These are phyloP conservation scores for Amyelois transitella DNA, from an alignment of 1,140 invertebrate genomes.

Conservation along the genomic window DNA sequence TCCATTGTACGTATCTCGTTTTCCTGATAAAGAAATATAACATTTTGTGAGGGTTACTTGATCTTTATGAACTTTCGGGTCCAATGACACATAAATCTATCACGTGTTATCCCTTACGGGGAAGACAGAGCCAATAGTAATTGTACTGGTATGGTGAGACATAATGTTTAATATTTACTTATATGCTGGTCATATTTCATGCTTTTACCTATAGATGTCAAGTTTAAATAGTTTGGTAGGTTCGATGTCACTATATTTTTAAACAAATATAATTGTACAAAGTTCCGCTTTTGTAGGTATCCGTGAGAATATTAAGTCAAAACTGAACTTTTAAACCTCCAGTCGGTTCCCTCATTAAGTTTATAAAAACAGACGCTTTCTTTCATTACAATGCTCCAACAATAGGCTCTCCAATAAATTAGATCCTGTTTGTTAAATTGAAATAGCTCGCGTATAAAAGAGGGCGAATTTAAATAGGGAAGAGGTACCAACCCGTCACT, in stretches of 20 bases:
- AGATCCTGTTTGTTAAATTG: slow-evolving; percentile 44
- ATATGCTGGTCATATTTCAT: no score
- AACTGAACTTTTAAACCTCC: not conserved
- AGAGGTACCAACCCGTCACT: slow-evolving; percentile 35
- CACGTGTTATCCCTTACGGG: no score
- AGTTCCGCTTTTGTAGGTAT: not conserved
- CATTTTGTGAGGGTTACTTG: not conserved
- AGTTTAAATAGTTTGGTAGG: no score
- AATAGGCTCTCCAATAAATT: slow-evolving; percentile 52
- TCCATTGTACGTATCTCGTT: slow-evolving; percentile 5
- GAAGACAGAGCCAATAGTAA: no score
- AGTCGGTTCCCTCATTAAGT: slow-evolving; percentile 4
- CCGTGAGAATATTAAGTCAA: not conserved
- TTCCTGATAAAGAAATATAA: not conserved
- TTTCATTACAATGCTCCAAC: slow-evolving; percentile 31
- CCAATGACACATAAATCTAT: no score
- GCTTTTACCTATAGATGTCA: no score
- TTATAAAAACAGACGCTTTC: slow-evolving; percentile 21
- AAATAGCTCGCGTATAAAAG: slow-evolving; percentile 45
- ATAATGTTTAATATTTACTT: no score
- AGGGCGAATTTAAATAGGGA: slow-evolving; percentile 61
- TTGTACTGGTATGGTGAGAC: no score
- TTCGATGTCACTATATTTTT: no score
- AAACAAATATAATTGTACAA: not conserved
- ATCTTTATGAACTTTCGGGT: not conserved